These are phyloP conservation scores for Synanceia verrucosa DNA, from an alignment of 2,797 vertebrate genomes.

Conservation along the genomic window DNA sequence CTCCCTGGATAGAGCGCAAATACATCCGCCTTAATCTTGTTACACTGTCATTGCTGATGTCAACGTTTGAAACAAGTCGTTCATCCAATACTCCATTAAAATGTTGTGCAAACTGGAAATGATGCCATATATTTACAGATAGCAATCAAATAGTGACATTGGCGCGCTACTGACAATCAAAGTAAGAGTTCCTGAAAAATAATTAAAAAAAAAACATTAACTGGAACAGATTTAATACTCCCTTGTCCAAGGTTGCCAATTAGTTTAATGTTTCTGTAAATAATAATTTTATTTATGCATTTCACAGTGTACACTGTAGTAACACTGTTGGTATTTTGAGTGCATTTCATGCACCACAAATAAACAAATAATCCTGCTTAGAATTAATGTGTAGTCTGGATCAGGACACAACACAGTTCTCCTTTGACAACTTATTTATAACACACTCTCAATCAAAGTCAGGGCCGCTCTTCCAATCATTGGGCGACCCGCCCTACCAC, in stretches of 20 bases:
- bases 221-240: not conserved
- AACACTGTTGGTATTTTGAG: not conserved
- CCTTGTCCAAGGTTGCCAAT: not conserved
- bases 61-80: not conserved
- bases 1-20: too few species aligned
- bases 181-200: not conserved
- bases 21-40: not conserved
- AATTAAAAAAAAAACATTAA: not conserved
- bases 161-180: not conserved
- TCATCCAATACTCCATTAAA: too few species aligned
- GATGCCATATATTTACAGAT: not conserved
- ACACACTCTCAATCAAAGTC: not conserved
- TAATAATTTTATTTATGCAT: not conserved
- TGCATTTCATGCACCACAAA: not conserved
- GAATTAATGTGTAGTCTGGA: not conserved
- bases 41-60: not conserved
- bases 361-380: not conserved
- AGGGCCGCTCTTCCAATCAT: too few species aligned
- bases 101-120: not conserved
- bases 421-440: not conserved
- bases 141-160: not conserved
- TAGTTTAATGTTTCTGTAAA: slow-evolving; percentile 4
- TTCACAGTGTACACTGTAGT: too few species aligned
- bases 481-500: too few species aligned
- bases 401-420: not conserved